Conservation (phyloP, 2,797 vertebrate species). For the Rhabdomys pumilio region DNA sequence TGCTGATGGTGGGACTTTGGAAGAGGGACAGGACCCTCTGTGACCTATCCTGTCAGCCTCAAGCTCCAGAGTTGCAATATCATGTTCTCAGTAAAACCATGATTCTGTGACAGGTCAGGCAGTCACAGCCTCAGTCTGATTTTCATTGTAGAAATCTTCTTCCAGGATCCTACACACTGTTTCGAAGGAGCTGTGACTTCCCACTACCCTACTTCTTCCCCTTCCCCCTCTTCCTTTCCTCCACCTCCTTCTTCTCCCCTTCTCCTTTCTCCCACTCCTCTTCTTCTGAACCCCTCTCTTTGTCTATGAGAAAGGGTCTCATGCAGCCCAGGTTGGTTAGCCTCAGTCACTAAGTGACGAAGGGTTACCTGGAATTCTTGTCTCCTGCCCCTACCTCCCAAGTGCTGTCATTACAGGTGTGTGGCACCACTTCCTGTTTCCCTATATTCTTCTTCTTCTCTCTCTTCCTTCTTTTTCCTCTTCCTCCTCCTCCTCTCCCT, state of each 20-base stretch:
- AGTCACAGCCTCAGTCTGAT: background rate
- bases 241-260: background rate
- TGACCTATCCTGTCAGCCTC: rapidly evolving
- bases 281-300: background rate
- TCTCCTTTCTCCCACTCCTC: too few relatives aligned
- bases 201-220: background rate
- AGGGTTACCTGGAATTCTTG: background rate
- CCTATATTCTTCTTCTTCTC: too few relatives aligned
- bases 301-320: background rate
- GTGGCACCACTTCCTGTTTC: background rate
- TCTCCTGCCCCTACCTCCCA: background rate
- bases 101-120: background rate
- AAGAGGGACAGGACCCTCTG: background rate
- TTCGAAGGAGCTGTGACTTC: background rate
- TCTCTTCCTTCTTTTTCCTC: background rate
- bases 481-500: background rate
- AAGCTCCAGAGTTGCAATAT: background rate
- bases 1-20: background rate
- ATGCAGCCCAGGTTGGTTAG: background rate
- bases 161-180: background rate
- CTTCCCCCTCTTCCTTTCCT: background rate
- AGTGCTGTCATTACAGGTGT: background rate
- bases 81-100: rapidly evolving
- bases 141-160: slow-evolving; percentile 6
- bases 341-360: background rate